Base-by-base conservation (phyloP, 2,797 vertebrate genomes). In the Natrix natrix region DNA sequence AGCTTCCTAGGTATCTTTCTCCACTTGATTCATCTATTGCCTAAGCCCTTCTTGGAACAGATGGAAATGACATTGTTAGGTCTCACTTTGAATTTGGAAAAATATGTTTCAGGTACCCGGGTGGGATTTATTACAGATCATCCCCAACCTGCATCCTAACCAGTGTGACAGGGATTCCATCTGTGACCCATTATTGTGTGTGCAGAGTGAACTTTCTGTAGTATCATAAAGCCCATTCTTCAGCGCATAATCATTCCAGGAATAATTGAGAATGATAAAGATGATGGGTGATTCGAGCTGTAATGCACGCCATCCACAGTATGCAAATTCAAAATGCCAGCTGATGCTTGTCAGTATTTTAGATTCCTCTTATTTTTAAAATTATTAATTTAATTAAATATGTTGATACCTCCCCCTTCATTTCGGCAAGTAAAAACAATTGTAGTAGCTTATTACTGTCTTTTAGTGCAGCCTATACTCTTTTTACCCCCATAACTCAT, bases 21-120 rank as follows among this genome's bases (percentile, higher is more conserved):
- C 66, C 88, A 6, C 20, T 89, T 69, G 94, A 14, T 66, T 93
- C 7, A 2, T 92, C 86, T 61, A 48, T 93, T 93, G 86, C 86
- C 91, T 90, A 8, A 93, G 48, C 55, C 0, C 1, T 92, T 95
- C 93, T 95, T 78, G 52, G 0, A 0, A 87, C 43, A 92, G 91
- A 10, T 52, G 86, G 69, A 91, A 56, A 90, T 90, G 69, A 91
- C 20, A 1, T 32, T 91, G 37, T 43, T 89, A 89, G 89, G 48
- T 24, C 92, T 87, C 28, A 28, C 4, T 91, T 26, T 87, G 87
- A 91, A 57, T 92, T 94, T 93, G 52, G 55, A 83, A 60, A 16
- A 89, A 12, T 11, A 8, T 87, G 5, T 93, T 96, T 86, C 1
- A 93, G 92, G 55, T 56, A 92, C 43, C 43, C 69, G 28, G 8